Evolutionary conservation across 2,113 vertebrate species (phyloP).

Genomic region (Odobenus rosmarus): DNA sequence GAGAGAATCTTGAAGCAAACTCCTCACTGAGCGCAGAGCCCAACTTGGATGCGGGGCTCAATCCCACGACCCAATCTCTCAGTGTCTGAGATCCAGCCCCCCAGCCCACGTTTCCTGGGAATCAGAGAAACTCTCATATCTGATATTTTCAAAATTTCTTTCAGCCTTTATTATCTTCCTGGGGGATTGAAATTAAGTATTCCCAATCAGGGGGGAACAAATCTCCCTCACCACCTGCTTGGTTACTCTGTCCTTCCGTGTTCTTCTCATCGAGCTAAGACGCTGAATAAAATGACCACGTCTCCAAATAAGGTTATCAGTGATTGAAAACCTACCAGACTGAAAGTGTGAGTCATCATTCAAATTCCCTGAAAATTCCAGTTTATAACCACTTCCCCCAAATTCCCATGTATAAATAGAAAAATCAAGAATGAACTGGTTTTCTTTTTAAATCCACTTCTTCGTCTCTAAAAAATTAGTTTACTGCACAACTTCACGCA

Average conservation of each 20-base stretch:
- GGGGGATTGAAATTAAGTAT: not conserved
- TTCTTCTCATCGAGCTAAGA: not conserved
- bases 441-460: conserved; percentile 37
- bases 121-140: not conserved
- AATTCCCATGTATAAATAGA: not conserved
- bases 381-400: not conserved
- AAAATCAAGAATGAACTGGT: not conserved
- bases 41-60: not conserved
- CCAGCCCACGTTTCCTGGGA: not conserved
- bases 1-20: not conserved
- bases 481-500: not conserved
- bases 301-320: not conserved
- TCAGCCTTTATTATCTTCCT: not conserved
- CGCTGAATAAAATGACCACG: not conserved
- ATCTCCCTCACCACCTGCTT: not conserved
- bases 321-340: not conserved
- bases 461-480: not conserved
- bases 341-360: not conserved
- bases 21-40: not conserved
- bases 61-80: not conserved
- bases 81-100: not conserved
- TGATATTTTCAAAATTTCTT: not conserved
- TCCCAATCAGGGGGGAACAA: not conserved
- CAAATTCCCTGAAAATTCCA: not conserved
- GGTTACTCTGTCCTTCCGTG: not conserved